These are phyloP conservation scores for Eulacestoma nigropectus DNA, from an alignment of 2,113 vertebrate species.

Conservation along the genomic window DNA sequence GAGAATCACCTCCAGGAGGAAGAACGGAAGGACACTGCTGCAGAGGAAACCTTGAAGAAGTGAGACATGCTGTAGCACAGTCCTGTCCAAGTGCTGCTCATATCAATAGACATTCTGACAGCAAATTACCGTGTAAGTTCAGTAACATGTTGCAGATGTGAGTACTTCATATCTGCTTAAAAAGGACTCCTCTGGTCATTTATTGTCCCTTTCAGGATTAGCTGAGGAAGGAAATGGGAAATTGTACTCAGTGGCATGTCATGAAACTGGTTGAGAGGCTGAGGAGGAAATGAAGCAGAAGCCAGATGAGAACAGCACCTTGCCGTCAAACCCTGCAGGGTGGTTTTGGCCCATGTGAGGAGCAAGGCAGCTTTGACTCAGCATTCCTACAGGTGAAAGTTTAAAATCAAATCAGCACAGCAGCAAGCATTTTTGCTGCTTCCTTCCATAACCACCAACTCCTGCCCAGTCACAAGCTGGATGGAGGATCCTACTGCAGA, in stretches of 20 bases:
- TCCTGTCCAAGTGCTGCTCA: not conserved
- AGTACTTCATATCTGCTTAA: not conserved
- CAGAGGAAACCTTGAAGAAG: not conserved
- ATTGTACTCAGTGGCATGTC: not conserved
- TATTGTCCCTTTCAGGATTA: not conserved
- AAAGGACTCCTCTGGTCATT: not conserved
- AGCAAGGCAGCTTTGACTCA: not conserved
- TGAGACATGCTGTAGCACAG: not conserved
- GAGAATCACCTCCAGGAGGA: not conserved
- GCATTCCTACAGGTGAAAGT: rapidly evolving
- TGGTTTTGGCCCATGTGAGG: not conserved
- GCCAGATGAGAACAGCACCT: not conserved
- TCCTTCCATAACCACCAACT: not conserved
- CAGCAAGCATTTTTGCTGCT: not conserved
- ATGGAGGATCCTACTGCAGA: not conserved
- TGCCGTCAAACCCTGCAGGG: rapidly evolving
- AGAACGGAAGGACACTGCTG: not conserved
- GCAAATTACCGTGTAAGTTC: not conserved
- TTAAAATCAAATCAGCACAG: not conserved
- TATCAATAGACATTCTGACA: not conserved
- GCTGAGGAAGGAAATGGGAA: not conserved
- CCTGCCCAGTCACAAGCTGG: not conserved
- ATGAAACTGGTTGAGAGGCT: not conserved
- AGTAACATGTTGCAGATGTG: not conserved
- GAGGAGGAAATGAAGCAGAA: not conserved